phyloP scores from a whole-genome alignment of 2,888 invertebrate species.

The Pedicia rivosa region DNA sequence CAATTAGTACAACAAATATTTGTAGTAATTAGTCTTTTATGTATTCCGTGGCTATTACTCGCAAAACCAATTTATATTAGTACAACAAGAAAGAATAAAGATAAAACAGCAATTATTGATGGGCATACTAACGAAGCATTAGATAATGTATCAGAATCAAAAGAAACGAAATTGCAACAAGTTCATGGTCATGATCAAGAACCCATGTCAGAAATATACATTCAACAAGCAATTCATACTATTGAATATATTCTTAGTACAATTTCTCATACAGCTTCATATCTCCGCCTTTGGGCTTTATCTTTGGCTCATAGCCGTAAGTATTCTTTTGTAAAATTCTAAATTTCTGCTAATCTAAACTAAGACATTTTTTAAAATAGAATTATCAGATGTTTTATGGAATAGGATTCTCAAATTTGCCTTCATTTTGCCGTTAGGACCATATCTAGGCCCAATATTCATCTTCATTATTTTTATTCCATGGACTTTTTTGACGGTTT shows the following conservation, averaged over 20 bases:
- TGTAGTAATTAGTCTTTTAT: slow-evolving; percentile 56
- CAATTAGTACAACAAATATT: slow-evolving; percentile 51
- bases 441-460: slow-evolving; percentile 56
- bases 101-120: slow-evolving; percentile 31
- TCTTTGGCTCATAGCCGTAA: slow-evolving; percentile 90
- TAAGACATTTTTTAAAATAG: slow-evolving; percentile 25
- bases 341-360: background rate
- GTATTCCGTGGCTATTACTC: slow-evolving; percentile 78
- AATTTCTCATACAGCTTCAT: slow-evolving; percentile 93
- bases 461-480: slow-evolving; percentile 69
- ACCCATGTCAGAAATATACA: slow-evolving; percentile 73
- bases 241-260: slow-evolving; percentile 94
- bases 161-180: slow-evolving; percentile 10
- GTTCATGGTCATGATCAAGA: slow-evolving; percentile 35
- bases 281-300: slow-evolving; percentile 90
- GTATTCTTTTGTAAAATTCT: slow-evolving; percentile 24
- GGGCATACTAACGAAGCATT: slow-evolving; percentile 52
- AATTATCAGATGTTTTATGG: slow-evolving; percentile 74
- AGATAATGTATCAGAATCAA: slow-evolving; percentile 38
- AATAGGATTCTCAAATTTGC: slow-evolving; percentile 68
- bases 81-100: slow-evolving; percentile 21
- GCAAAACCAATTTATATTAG: slow-evolving; percentile 70
- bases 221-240: slow-evolving; percentile 90
- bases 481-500: slow-evolving; percentile 77
- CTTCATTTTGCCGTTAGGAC: slow-evolving; percentile 45